A percentile compares a stretch with the other conserved stretches of the same genome.
These are phyloP conservation scores for Glandiceps talaboti DNA, from an alignment of 53 echinoderm and acorn worm species.

Conservation along the genomic window DNA sequence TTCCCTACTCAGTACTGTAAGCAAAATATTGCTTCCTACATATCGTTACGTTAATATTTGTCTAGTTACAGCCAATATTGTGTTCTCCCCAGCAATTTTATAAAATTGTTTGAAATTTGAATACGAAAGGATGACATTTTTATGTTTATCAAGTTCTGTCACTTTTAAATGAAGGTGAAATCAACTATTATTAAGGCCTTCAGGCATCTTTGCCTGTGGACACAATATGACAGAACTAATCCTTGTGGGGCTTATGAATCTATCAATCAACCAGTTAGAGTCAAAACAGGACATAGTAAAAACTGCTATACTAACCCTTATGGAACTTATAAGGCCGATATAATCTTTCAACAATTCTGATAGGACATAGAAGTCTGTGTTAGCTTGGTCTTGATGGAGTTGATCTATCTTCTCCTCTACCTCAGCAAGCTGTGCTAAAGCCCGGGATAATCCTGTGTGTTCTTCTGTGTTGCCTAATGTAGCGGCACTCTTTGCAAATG, in stretches of 20 bases:
- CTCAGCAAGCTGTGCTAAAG: constrained; percentile 92
- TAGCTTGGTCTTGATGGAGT: constrained; percentile 73
- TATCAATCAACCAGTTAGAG: too few species aligned
- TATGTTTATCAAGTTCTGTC: too few species aligned
- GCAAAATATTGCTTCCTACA: not conserved
- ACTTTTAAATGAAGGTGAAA: too few species aligned
- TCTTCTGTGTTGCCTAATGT: constrained; percentile 98
- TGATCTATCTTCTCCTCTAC: constrained; percentile 92
- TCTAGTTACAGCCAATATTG: too few species aligned
- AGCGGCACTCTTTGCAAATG: constrained; percentile 92
- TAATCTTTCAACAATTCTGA: constrained; percentile 95
- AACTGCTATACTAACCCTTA: constrained; percentile 46
- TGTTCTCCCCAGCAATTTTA: too few species aligned
- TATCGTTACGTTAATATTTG: not conserved
- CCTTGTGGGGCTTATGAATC: too few species aligned
- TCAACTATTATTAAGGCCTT: too few species aligned
- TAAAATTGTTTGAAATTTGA: too few species aligned
- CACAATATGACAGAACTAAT: too few species aligned
- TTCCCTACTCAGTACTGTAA: not conserved
- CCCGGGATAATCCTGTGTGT: constrained; percentile 93
- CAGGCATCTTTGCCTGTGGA: too few species aligned
- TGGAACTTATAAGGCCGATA: constrained; percentile 86
- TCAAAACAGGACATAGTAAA: too few species aligned
- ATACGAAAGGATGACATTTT: too few species aligned
- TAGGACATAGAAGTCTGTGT: constrained; percentile 96